A percentile compares a stretch with the other conserved stretches of the same genome.
Conservation (phyloP, 2,113 vertebrate species). For the Malurus elegans region DNA sequence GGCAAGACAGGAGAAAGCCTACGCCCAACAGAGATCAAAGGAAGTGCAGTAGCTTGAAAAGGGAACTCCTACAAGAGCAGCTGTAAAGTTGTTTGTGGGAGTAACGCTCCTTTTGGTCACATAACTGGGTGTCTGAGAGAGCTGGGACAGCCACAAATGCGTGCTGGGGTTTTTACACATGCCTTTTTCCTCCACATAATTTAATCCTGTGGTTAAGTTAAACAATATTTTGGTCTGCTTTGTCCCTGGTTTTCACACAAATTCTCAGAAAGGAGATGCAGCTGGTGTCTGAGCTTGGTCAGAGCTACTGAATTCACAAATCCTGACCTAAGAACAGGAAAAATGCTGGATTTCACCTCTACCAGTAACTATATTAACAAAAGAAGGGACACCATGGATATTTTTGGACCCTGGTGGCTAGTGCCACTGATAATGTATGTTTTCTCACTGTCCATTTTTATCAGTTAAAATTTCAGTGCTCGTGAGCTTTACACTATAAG, state of each 20-base stretch:
- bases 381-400: neutral
- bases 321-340: neutral
- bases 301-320: neutral
- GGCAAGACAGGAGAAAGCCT: neutral
- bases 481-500: neutral
- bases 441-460: neutral
- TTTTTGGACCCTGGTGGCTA: neutral
- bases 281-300: neutral
- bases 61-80: neutral
- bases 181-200: neutral
- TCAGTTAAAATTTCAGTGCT: neutral
- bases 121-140: slow-evolving; percentile 4
- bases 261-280: neutral
- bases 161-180: neutral
- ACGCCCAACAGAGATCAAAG: neutral
- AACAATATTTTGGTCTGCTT: neutral
- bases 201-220: slow-evolving; percentile 18
- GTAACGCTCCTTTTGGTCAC: neutral
- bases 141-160: neutral
- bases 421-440: neutral
- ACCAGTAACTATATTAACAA: neutral
- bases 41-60: neutral
- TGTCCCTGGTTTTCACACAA: slow-evolving; percentile 1
- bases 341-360: neutral
- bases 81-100: slow-evolving; percentile 18